Evolutionary conservation across 2,113 vertebrate genomes (phyloP), one percentile per base, ranked within the genome.

Genomic region (Indicator indicator): DNA sequence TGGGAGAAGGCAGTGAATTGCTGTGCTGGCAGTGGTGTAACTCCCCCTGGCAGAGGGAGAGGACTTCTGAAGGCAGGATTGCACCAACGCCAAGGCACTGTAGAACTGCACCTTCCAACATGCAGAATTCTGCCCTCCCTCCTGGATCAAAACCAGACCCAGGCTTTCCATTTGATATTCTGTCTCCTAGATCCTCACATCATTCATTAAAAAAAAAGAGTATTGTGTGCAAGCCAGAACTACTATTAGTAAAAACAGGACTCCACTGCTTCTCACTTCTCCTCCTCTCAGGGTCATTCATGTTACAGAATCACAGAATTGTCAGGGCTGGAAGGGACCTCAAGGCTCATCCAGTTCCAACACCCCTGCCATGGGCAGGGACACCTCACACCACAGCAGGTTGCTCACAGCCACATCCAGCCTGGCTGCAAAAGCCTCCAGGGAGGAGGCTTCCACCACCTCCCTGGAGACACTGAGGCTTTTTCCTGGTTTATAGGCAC

Each of bases 401-500:
- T 42, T 42, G 42, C 42, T 42, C 42, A 42, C 42, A 42, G 42
- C 42, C 14, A 42, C 42, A 14, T 42, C 42, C 42, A 42, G 42
- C 42, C 42, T 42, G 42, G 42, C 42, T 42, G 42, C 42, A 42
- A 42, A 42, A 13, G 14, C 42, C 42, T 42, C 42, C 42, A 42
- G 42, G 42, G 13, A 42, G 13, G 42, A 42, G 42, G 42, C 42
- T 42, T 14, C 42, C 42, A 42, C 42, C 42, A 42, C 42, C 42
- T 42, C 42, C 42, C 42, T 42, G 42, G 52, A 85, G 6, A 75
- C n/a, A 30, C 16, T 70, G 88, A 73, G 56, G 16, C 21, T 84
- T 94, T 88, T 92, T 36, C 32, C 59, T 89, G 68, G 50, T 91
- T 91, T 75, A 86, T 79, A 92, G 89, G 88, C 44, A 83, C 83